Percentiles rank a stretch among this genome's conserved stretches.
phyloP scores from a whole-genome alignment of 2,888 invertebrate genomes.

The Cacoxenus indagator region DNA sequence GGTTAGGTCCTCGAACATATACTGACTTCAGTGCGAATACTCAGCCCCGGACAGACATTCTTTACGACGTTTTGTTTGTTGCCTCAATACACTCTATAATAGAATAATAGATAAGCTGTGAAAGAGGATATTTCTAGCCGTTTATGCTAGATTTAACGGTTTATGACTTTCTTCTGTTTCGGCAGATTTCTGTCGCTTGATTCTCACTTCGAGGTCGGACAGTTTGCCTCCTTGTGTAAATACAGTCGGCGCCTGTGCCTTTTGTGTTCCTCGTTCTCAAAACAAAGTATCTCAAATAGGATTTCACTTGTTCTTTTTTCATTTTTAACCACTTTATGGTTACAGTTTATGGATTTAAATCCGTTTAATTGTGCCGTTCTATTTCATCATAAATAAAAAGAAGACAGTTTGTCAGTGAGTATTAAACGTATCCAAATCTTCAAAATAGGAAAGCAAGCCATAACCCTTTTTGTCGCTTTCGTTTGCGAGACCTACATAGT shows the following conservation, averaged over 20 bases:
- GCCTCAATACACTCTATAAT: constrained; percentile 48
- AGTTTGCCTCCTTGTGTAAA: neutral
- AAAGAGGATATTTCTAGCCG: constrained; percentile 56
- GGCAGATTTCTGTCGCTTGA: neutral
- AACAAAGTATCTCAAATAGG: neutral
- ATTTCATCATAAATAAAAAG: no score
- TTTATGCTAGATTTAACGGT: constrained; percentile 58
- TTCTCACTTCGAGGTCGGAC: neutral
- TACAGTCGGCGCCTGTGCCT: neutral
- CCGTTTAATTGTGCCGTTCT: no score
- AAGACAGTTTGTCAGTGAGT: no score
- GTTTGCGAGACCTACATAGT: no score
- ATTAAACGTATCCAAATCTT: no score
- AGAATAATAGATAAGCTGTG: constrained; percentile 47
- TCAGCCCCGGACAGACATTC: neutral
- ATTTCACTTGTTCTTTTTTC: neutral
- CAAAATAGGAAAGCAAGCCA: no score
- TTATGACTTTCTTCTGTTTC: constrained; percentile 53
- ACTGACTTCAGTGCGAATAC: neutral
- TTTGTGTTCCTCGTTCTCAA: neutral
- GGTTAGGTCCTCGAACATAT: neutral
- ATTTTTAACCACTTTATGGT: neutral
- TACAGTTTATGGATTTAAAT: no score
- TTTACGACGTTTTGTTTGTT: neutral
- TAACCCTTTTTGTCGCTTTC: no score